A percentile compares a stretch with the other conserved stretches of the same genome.
Conservation (phyloP, 1,140 invertebrate species). For the Drosophila pachea region DNA sequence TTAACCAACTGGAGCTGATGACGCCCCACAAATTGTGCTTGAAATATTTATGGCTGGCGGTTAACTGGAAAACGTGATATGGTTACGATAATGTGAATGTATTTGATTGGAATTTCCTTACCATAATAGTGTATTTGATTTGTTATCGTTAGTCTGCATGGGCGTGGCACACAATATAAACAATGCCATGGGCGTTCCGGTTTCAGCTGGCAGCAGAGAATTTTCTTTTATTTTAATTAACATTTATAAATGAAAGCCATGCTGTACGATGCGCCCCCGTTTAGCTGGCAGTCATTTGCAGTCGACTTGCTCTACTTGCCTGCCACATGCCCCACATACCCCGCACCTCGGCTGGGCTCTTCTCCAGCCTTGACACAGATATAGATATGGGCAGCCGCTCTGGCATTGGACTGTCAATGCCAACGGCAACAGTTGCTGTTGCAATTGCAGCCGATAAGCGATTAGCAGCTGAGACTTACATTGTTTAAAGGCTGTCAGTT, state of each 20-base stretch:
- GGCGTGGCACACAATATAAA: conserved; percentile 32
- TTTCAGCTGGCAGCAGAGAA: conserved; percentile 11
- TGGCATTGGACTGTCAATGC: conserved; percentile 17
- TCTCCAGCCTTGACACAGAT: conserved; percentile 30
- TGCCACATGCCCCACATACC: neutral
- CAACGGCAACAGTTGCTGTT: conserved; percentile 32
- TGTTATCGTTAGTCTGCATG: neutral
- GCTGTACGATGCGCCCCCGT: neutral
- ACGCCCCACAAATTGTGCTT: conserved; percentile 56
- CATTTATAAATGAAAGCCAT: conserved; percentile 25
- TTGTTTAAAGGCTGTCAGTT: neutral
- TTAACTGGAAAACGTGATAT: conserved; percentile 66
- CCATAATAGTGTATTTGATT: conserved; percentile 45
- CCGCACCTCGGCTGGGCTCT: too few relatives aligned
- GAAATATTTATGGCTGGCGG: conserved; percentile 63
- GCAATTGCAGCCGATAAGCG: conserved; percentile 16
- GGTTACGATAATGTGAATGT: conserved; percentile 40
- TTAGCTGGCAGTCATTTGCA: conserved; percentile 1
- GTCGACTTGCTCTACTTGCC: neutral
- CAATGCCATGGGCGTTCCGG: conserved; percentile 27
- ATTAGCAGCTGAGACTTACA: conserved; percentile 3
- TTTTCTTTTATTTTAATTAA: conserved; percentile 44
- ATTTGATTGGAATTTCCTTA: conserved; percentile 61
- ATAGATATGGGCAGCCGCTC: conserved; percentile 34
- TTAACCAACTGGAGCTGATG: conserved; percentile 50